phyloP scores from a whole-genome alignment of 2,888 invertebrate genomes.

The Perizoma affinitatum region DNA sequence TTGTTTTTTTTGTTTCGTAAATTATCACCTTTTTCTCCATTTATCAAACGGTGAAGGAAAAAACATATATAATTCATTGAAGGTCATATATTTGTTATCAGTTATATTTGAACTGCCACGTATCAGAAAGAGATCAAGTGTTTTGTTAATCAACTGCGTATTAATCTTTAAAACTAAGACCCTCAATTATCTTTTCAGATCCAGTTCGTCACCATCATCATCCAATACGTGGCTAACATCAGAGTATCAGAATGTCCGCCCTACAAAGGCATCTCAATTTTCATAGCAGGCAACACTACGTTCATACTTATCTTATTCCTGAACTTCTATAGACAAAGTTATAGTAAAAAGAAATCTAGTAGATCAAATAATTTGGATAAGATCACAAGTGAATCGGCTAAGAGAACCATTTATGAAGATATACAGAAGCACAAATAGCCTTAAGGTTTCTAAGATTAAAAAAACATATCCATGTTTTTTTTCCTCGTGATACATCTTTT shows the following conservation, averaged over 20 bases:
- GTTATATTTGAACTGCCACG: too few relatives aligned
- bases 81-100: too few relatives aligned
- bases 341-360: conserved; percentile 45
- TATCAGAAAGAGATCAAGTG: too few relatives aligned
- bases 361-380: background rate
- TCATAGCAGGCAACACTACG: conserved; percentile 82
- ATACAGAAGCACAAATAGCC: too few relatives aligned
- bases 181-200: conserved; percentile 70
- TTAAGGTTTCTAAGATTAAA: too few relatives aligned
- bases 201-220: conserved; percentile 86
- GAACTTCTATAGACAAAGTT: conserved; percentile 84
- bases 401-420: too few relatives aligned
- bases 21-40: too few relatives aligned
- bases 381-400: background rate
- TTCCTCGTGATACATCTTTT: too few relatives aligned
- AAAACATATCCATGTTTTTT: too few relatives aligned
- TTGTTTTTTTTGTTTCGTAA: too few relatives aligned
- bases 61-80: too few relatives aligned
- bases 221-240: conserved; percentile 79
- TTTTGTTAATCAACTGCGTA: background rate
- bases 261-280: conserved; percentile 80
- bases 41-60: too few relatives aligned
- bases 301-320: conserved; percentile 86
- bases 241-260: conserved; percentile 84
- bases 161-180: conserved; percentile 4